Conservation (phyloP, 1,140 invertebrate genomes). For the Apis laboriosa region DNA sequence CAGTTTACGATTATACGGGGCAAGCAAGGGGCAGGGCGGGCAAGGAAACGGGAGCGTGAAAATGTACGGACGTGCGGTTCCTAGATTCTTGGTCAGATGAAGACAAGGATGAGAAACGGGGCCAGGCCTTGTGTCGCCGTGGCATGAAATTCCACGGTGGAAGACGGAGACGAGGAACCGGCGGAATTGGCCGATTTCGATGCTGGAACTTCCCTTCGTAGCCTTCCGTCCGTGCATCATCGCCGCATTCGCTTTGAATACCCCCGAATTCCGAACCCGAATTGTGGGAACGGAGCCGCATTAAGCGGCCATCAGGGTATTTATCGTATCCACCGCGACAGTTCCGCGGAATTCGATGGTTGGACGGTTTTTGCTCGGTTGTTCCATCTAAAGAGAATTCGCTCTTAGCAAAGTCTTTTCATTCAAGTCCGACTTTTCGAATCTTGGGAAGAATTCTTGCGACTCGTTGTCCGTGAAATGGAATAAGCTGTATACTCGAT, state of each 20-base stretch:
- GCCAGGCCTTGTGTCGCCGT: constrained; percentile 8
- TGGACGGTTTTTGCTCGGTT: constrained; percentile 37
- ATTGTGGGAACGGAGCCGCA: constrained; percentile 53
- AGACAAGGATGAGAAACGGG: neutral
- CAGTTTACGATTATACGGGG: constrained; percentile 69
- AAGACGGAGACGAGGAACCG: constrained; percentile 12
- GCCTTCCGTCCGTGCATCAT: constrained; percentile 29
- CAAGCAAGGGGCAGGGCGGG: constrained; percentile 22
- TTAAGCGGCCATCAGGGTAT: constrained; percentile 53
- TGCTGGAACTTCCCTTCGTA: constrained; percentile 51
- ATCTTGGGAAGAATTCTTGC: neutral
- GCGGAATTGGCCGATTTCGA: constrained; percentile 46
- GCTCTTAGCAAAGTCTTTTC: neutral
- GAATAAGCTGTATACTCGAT: neutral
- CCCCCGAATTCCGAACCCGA: constrained; percentile 47
- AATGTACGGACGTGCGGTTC: constrained; percentile 44
- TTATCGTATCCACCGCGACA: constrained; percentile 50
- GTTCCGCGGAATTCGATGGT: constrained; percentile 55
- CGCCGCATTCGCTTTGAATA: constrained; percentile 45
- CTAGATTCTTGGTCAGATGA: constrained; percentile 32
- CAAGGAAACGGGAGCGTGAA: constrained; percentile 33
- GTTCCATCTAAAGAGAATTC: neutral
- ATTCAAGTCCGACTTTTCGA: neutral
- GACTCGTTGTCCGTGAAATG: constrained; percentile 39
- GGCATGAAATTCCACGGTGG: neutral